Evolutionary conservation across 2,797 vertebrate species (phyloP).

Genomic region (Cyprinodon diabolis): DNA sequence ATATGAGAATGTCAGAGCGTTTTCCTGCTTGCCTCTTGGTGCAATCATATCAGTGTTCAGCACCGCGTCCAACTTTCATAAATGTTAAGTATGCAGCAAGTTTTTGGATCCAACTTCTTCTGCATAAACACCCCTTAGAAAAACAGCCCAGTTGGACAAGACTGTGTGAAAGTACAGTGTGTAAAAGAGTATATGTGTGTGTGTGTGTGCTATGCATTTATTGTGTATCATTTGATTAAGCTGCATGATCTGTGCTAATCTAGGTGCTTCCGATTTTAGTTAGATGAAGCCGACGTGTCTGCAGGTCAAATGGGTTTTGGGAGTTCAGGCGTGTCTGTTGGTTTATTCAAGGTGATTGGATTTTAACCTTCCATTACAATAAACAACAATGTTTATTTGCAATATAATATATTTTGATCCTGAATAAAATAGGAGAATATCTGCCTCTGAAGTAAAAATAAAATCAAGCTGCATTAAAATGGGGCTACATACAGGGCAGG

Average conservation of each 20-base stretch:
- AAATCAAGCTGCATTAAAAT: slow-evolving; percentile 20
- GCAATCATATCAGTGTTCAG: slow-evolving; percentile 94
- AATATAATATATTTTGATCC: background rate
- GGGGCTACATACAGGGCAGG: slow-evolving; percentile 28
- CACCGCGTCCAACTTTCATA: slow-evolving; percentile 88
- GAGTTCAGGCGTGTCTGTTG: slow-evolving; percentile 18
- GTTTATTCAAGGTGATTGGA: slow-evolving; percentile 9
- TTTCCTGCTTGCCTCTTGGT: slow-evolving; percentile 77
- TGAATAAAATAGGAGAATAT: background rate
- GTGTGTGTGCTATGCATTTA: slow-evolving; percentile 19
- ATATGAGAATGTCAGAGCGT: slow-evolving; percentile 85
- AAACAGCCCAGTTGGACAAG: slow-evolving; percentile 66
- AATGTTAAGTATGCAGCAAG: slow-evolving; percentile 86
- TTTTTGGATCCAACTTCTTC: slow-evolving; percentile 78
- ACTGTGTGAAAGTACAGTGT: slow-evolving; percentile 29
- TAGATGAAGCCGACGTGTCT: slow-evolving; percentile 35
- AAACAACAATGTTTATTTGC: slow-evolving; percentile 17
- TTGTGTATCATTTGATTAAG: slow-evolving; percentile 14
- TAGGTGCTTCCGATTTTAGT: slow-evolving; percentile 37
- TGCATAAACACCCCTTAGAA: slow-evolving; percentile 77
- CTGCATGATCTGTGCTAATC: slow-evolving; percentile 23
- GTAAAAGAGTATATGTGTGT: slow-evolving; percentile 22
- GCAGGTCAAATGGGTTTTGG: slow-evolving; percentile 26
- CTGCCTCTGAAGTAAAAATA: background rate
- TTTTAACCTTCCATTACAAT: slow-evolving; percentile 3